Evolutionary conservation across 1,140 invertebrate species (phyloP), one percentile per base, ranked within the genome.

Genomic region (Pteromalus puparum): DNA sequence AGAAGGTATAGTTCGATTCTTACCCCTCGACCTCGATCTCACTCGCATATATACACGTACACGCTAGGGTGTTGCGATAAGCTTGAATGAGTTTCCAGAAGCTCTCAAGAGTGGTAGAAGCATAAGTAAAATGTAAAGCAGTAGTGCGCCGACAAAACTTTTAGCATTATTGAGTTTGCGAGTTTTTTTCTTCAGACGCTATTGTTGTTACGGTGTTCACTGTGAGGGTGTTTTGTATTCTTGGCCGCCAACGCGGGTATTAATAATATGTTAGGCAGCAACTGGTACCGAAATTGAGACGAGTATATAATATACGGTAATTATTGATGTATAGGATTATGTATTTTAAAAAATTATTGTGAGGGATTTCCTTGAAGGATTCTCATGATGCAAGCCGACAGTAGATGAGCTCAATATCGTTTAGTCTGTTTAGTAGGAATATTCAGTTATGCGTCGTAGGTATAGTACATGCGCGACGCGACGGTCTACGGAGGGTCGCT

Each of bases 51-150:
- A n/a, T 61, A 61, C 4, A n/a, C 6, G 21, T 61, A 34, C 12
- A 24, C 7, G 21, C 26, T 30, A 77, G 38, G 4, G 1, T n/a
- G 24, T 38, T 24, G 24, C 26, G 70, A 74, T 82, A 82, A 74
- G 72, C 48, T 74, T 26, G 72, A 82, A 82, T 82, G 65, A 74
- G 21, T 82, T 61, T 73, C 21, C 30, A 30, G 46, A 53, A 73
- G 42, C 28, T 70, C 1, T 30, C 34, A n/a, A 48, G 26, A 61
- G 28, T 7, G 1, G 42, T 42, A 65, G 48, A 3, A 74, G 42
- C n/a, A 76, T 70, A 86, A 81, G 42, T 74, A 81, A 75, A 67
- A 83, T 68, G 21, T 68, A 81, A 81, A 75, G 65, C 18, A 76
- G 15, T 4, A 67, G 76, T 34, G 28, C 12, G 30, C 24, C 2